phyloP scores from a whole-genome alignment of 1,140 invertebrate species.

The Ooceraea biroi region DNA sequence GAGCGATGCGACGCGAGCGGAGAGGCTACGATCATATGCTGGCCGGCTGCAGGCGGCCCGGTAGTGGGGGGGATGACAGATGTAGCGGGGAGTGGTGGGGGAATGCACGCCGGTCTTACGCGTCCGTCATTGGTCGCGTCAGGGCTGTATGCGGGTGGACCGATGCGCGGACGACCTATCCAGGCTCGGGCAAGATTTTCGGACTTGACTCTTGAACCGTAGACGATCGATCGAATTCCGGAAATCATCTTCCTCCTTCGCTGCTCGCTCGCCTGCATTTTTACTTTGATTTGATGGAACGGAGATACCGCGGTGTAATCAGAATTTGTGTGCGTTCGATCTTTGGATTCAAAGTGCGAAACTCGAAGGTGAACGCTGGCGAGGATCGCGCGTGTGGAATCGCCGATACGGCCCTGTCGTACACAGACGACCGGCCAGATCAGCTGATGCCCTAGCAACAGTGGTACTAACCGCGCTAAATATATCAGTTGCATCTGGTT shows the following conservation, averaged over 20 bases:
- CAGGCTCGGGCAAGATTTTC: not conserved
- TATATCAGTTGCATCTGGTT: slow-evolving; percentile 78
- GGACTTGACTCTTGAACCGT: too few species aligned
- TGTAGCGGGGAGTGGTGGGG: slow-evolving; percentile 37
- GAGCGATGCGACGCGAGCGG: slow-evolving; percentile 68
- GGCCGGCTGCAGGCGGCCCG: slow-evolving; percentile 71
- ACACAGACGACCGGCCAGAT: slow-evolving; percentile 77
- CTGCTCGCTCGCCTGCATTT: not conserved
- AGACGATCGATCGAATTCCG: too few species aligned
- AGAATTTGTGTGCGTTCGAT: too few species aligned
- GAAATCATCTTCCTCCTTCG: too few species aligned
- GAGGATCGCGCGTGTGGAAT: too few species aligned
- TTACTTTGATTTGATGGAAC: too few species aligned
- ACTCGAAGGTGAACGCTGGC: too few species aligned
- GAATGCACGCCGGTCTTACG: slow-evolving; percentile 62
- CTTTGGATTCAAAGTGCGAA: too few species aligned
- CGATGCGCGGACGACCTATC: too few species aligned
- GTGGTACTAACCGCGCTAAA: slow-evolving; percentile 83
- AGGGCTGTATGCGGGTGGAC: slow-evolving; percentile 73
- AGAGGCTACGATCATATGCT: slow-evolving; percentile 81
- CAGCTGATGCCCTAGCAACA: slow-evolving; percentile 86
- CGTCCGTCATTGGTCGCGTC: slow-evolving; percentile 72
- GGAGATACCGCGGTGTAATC: not conserved
- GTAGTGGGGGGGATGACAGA: slow-evolving; percentile 23
- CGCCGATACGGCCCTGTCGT: slow-evolving; percentile 60